Percentiles rank a stretch among this genome's conserved stretches.
phyloP scores from a whole-genome alignment of 2,113 vertebrate species.

The Cavia aperea region DNA sequence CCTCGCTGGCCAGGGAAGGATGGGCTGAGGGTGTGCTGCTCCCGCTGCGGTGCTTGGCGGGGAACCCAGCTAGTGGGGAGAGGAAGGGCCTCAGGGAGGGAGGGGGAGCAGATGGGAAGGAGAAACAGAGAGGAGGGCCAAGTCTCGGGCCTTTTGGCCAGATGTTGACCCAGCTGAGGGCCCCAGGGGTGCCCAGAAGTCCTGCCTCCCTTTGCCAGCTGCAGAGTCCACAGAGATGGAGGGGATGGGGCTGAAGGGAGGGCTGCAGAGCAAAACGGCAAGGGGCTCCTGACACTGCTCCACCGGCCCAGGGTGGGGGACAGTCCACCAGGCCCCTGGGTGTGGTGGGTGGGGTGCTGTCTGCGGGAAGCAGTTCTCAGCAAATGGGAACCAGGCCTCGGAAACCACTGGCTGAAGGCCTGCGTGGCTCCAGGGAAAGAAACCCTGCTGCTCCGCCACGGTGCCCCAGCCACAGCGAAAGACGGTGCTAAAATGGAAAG shows the following conservation, averaged over 20 bases:
- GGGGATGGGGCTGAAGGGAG: neutral
- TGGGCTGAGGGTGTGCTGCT: slow-evolving; percentile 45
- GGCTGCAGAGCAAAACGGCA: neutral
- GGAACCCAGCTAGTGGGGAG: slow-evolving; percentile 58
- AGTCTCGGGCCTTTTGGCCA: slow-evolving; percentile 53
- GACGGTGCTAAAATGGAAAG: neutral
- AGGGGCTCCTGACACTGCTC: neutral
- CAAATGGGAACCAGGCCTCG: slow-evolving; percentile 61
- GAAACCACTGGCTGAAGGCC: neutral
- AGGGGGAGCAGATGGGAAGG: slow-evolving; percentile 41
- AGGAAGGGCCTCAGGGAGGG: slow-evolving; percentile 58
- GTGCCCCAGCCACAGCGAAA: neutral
- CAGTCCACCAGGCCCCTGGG: slow-evolving; percentile 58
- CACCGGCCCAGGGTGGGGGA: slow-evolving; percentile 54
- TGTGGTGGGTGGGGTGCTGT: slow-evolving; percentile 65
- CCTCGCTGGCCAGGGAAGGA: slow-evolving; percentile 15
- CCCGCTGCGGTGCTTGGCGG: slow-evolving; percentile 4
- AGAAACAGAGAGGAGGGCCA: slow-evolving; percentile 39
- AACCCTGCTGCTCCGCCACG: neutral
- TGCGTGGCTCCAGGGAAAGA: neutral
- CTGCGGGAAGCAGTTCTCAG: slow-evolving; percentile 48
- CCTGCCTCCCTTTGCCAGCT: neutral
- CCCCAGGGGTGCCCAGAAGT: slow-evolving; percentile 20
- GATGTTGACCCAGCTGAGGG: slow-evolving; percentile 63
- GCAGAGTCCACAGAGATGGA: neutral